phyloP scores from a whole-genome alignment of 2,888 invertebrate genomes.

The Biston stratarius region DNA sequence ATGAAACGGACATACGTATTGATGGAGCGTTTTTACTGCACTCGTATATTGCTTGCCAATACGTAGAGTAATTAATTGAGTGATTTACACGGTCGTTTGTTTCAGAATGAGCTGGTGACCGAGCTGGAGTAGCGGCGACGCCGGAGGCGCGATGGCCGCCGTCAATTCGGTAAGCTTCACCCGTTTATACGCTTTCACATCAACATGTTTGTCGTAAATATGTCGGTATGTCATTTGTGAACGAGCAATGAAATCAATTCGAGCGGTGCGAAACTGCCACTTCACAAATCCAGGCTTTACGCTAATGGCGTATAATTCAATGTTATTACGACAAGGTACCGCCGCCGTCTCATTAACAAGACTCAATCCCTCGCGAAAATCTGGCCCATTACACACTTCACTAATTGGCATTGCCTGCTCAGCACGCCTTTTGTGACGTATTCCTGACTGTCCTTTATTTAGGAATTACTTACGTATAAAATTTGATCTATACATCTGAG shows the following conservation, averaged over 20 bases:
- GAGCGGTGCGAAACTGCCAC: constrained; percentile 45
- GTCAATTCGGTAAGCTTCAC: constrained; percentile 87
- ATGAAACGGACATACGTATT: constrained; percentile 41
- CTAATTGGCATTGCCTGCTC: constrained; percentile 72
- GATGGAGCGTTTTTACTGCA: constrained; percentile 37
- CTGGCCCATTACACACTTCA: constrained; percentile 60
- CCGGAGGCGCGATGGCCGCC: constrained; percentile 87
- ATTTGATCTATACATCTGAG: neutral
- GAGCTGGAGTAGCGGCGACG: constrained; percentile 57
- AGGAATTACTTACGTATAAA: constrained; percentile 8
- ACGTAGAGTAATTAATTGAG: constrained; percentile 42
- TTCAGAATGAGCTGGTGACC: constrained; percentile 75
- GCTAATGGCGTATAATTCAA: constrained; percentile 59
- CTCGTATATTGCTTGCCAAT: constrained; percentile 25
- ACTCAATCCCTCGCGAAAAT: constrained; percentile 64
- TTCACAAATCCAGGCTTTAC: constrained; percentile 52
- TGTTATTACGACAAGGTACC: constrained; percentile 56
- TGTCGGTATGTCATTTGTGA: constrained; percentile 33
- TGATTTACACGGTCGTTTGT: constrained; percentile 59
- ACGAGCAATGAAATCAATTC: constrained; percentile 42
- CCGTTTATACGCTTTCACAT: constrained; percentile 31
- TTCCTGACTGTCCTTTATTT: constrained; percentile 30
- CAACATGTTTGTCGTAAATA: constrained; percentile 35
- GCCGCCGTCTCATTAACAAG: constrained; percentile 60
- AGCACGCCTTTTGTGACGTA: constrained; percentile 45